Evolutionary conservation across 92 coral and sea anemone genomes (phyloP).

Genomic region (Scolanthus callimorphus): DNA sequence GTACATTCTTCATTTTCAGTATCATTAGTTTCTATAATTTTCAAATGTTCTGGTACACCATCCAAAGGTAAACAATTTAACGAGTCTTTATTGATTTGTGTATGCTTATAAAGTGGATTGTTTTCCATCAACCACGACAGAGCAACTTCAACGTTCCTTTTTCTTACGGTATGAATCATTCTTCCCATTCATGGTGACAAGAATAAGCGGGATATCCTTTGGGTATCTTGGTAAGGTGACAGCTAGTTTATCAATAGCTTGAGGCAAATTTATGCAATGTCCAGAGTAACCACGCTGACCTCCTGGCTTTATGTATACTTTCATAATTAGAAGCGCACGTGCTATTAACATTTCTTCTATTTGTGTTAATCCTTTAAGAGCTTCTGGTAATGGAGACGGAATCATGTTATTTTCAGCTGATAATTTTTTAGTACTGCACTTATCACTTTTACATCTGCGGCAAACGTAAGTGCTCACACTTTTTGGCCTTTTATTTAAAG

Average conservation of each 20-base stretch:
- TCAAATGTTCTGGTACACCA: slow-evolving; percentile 52
- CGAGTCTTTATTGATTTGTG: slow-evolving; percentile 30
- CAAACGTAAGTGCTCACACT: slow-evolving; percentile 20
- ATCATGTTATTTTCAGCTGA: slow-evolving; percentile 64
- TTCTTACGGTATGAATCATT: slow-evolving; percentile 52
- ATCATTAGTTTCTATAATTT: slow-evolving; percentile 44
- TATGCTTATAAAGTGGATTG: slow-evolving; percentile 48
- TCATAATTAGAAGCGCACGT: slow-evolving; percentile 64
- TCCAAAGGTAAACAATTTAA: slow-evolving; percentile 53
- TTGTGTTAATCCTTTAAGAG: slow-evolving; percentile 62
- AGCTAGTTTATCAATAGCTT: slow-evolving; percentile 54
- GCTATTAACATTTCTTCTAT: slow-evolving; percentile 66
- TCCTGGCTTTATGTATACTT: slow-evolving; percentile 55
- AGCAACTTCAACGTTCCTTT: slow-evolving; percentile 50
- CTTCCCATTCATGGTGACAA: slow-evolving; percentile 60
- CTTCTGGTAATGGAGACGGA: slow-evolving; percentile 53
- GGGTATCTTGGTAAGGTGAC: slow-evolving; percentile 61
- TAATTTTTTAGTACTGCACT: slow-evolving; percentile 41
- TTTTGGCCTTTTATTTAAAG: slow-evolving; percentile 14
- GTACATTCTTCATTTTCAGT: slow-evolving; percentile 1
- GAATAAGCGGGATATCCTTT: slow-evolving; percentile 58
- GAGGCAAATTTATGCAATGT: slow-evolving; percentile 65
- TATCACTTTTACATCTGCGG: slow-evolving; percentile 48
- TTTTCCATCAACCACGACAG: slow-evolving; percentile 55
- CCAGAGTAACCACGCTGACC: slow-evolving; percentile 66